phyloP scores from a whole-genome alignment of 1,140 invertebrate genomes.

The Tribolium madens region DNA sequence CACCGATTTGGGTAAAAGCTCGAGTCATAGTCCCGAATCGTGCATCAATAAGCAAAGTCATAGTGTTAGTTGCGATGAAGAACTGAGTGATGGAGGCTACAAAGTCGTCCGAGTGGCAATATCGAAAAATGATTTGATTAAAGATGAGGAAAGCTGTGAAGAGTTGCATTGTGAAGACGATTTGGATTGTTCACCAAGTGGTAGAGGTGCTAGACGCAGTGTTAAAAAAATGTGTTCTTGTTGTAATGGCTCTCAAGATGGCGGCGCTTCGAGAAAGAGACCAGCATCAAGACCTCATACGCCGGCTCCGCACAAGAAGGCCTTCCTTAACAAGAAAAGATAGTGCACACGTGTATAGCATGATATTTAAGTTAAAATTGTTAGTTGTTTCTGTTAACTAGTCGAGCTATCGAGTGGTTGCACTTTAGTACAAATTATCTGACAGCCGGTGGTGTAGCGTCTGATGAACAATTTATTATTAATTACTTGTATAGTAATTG shows the following conservation, averaged over 20 bases:
- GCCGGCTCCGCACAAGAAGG: constrained; percentile 60
- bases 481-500: constrained; percentile 54
- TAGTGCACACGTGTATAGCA: constrained; percentile 60
- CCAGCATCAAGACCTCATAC: constrained; percentile 57
- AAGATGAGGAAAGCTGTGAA: constrained; percentile 58
- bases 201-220: constrained; percentile 58
- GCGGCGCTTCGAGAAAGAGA: constrained; percentile 57
- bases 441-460: constrained; percentile 47
- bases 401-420: constrained; percentile 58
- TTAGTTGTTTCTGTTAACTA: constrained; percentile 57
- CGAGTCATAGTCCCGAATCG: constrained; percentile 50
- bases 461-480: constrained; percentile 39
- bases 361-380: constrained; percentile 49
- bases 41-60: constrained; percentile 47
- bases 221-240: constrained; percentile 62
- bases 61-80: constrained; percentile 51
- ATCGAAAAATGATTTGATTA: constrained; percentile 54
- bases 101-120: constrained; percentile 58
- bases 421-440: constrained; percentile 64
- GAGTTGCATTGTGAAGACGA: constrained; percentile 56
- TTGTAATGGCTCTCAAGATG: constrained; percentile 61
- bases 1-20: constrained; percentile 53
- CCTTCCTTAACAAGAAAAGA: constrained; percentile 63
- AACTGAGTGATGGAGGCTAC: constrained; percentile 49
- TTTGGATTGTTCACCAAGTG: constrained; percentile 57